Conservation (phyloP, 2,113 vertebrate genomes). For the Burhinus bistriatus region DNA sequence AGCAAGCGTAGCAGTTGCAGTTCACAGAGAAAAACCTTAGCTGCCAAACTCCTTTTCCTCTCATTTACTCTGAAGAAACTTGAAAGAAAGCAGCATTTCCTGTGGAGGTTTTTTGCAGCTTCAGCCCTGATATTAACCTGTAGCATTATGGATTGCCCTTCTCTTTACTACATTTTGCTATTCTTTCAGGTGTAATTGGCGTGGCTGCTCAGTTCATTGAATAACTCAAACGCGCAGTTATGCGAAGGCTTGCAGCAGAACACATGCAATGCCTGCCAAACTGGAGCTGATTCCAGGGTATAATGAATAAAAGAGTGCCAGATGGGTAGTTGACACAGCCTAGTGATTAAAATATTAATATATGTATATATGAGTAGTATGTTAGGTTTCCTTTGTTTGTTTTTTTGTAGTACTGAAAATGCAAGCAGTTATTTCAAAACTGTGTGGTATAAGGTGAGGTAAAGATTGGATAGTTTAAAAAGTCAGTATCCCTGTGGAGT, state of each 20-base stretch:
- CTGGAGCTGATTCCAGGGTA: background rate
- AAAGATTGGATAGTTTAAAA: background rate
- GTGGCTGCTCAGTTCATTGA: background rate
- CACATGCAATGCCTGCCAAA: background rate
- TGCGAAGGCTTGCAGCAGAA: background rate
- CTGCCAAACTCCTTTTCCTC: background rate
- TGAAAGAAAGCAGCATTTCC: background rate
- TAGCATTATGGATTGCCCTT: background rate
- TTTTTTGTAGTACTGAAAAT: background rate
- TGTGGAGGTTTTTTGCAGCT: background rate
- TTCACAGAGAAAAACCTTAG: background rate
- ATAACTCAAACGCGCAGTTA: background rate
- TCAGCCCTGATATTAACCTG: background rate
- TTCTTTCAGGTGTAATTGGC: background rate
- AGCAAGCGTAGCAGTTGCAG: fast-evolving
- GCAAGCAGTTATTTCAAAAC: background rate
- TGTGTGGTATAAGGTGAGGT: fast-evolving
- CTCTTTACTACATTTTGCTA: background rate
- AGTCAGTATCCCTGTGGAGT: background rate
- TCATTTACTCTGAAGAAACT: background rate
- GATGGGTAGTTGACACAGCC: background rate
- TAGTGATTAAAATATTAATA: background rate
- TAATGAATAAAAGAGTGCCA: background rate
- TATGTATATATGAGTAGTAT: background rate
- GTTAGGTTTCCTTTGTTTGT: background rate